Base-by-base conservation (phyloP, 2,113 vertebrate species). In the Lichenostomus cassidix region DNA sequence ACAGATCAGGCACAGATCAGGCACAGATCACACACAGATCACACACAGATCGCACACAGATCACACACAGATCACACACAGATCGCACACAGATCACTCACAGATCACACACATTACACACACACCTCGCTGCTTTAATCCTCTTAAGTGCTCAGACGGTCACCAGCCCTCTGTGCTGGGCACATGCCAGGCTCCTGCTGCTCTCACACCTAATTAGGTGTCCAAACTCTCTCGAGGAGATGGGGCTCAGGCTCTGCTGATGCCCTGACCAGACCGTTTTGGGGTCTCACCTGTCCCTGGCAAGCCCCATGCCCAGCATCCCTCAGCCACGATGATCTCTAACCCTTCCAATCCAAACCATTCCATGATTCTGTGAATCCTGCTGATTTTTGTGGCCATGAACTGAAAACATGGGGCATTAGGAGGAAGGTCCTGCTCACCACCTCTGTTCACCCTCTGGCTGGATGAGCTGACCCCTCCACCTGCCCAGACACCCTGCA, bases 321-420 rank as follows among this genome's bases (percentile, higher is more conserved):
- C 29, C 35, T 62, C 55, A 52, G 4, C 59, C 27, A 29, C 0
- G 1, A 20, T 7, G 19, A 16, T 24, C 12, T 23, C 63, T 37
- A 55, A 33, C 6, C 33, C 16, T 35, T 27, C n/a, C 63, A 49
- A 6, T 21, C 14, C 29, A 47, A 53, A 15, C 9, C 16, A 21
- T 29, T 7, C 69, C 29, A 7, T 2, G 60, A 20, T 24, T 46
- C 39, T n/a, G 3, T 2, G 1, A 47, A 39, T 11, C 25, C n/a
- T 46, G 62, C 19, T 22, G 10, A 15, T 12, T 53, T 41, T 69
- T 37, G 39, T 6, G 31, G 44, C 35, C 52, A 33, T 18, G 55
- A 13, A 3, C 10, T 1, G 0, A 27, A 28, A 58, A 21, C 0
- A 0, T 10, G 42, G 44, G 59, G 5, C 8, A 0, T 39, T 0